Conservation (phyloP, 2,113 vertebrate species). For the Pterocles gutturalis region DNA sequence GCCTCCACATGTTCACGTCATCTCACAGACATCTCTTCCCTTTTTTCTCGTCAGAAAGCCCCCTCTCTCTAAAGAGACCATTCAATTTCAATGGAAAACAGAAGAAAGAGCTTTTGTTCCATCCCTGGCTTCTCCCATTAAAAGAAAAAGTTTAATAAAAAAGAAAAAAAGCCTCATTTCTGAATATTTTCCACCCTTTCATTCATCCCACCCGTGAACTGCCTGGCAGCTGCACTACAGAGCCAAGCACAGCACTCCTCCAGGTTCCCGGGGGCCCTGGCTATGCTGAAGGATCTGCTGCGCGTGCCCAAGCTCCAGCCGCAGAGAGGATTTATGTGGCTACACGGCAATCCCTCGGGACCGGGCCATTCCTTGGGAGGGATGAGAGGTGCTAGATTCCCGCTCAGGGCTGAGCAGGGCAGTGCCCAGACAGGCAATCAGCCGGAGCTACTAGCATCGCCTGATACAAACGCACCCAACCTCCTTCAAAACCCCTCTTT, state of each 20-base stretch:
- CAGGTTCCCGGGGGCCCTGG: neutral
- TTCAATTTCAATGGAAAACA: neutral
- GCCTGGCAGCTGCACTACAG: neutral
- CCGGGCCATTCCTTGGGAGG: neutral
- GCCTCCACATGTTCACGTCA: neutral
- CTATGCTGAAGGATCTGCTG: neutral
- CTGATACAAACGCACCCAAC: neutral
- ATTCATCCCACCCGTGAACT: neutral
- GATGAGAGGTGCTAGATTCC: neutral
- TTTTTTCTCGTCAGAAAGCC: neutral
- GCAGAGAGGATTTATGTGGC: rapidly evolving
- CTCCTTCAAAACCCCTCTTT: neutral
- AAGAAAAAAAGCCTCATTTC: neutral
- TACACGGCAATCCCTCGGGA: rapidly evolving
- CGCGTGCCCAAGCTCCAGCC: neutral
- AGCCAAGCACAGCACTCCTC: neutral
- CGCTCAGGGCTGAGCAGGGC: neutral
- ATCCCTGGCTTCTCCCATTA: neutral
- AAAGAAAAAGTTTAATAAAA: neutral
- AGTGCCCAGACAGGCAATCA: neutral
- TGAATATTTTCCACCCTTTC: neutral
- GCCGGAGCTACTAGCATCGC: neutral
- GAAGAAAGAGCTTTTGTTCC: neutral
- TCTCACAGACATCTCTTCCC: neutral
- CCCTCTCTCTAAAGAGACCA: neutral